phyloP scores from a whole-genome alignment of 2,113 vertebrate species.

The Ellobius talpinus region DNA sequence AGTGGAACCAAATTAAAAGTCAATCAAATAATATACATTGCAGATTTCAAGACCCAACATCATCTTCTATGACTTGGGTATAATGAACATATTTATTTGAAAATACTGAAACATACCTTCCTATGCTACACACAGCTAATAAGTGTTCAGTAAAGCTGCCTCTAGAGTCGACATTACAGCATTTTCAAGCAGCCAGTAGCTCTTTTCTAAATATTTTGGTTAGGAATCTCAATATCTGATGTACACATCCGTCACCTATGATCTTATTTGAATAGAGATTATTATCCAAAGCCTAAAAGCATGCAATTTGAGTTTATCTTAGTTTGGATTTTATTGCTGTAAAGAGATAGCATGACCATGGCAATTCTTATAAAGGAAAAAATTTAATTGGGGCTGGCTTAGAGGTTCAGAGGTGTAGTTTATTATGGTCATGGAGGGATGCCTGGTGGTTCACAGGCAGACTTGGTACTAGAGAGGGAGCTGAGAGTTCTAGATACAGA shows the following conservation, averaged over 20 bases:
- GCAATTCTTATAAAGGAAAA: background rate
- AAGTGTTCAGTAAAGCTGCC: background rate
- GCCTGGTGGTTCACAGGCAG: background rate
- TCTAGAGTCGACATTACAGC: background rate
- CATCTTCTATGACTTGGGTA: background rate
- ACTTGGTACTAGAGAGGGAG: background rate
- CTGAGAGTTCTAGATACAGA: background rate
- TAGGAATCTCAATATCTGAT: background rate
- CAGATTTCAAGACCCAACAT: background rate
- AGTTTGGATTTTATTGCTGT: background rate
- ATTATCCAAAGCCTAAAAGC: background rate
- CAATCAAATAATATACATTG: background rate
- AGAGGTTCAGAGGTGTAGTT: background rate
- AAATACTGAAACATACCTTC: background rate
- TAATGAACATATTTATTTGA: background rate
- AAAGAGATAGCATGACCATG: background rate
- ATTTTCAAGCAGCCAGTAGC: background rate
- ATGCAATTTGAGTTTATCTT: background rate
- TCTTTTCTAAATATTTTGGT: conserved; percentile 21
- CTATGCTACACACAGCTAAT: background rate
- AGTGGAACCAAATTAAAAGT: background rate
- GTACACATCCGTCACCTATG: background rate
- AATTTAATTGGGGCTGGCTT: background rate
- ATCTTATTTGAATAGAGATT: background rate
- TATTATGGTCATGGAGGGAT: background rate